phyloP scores from a whole-genome alignment of 2,113 vertebrate species.

The Salminus brasiliensis region DNA sequence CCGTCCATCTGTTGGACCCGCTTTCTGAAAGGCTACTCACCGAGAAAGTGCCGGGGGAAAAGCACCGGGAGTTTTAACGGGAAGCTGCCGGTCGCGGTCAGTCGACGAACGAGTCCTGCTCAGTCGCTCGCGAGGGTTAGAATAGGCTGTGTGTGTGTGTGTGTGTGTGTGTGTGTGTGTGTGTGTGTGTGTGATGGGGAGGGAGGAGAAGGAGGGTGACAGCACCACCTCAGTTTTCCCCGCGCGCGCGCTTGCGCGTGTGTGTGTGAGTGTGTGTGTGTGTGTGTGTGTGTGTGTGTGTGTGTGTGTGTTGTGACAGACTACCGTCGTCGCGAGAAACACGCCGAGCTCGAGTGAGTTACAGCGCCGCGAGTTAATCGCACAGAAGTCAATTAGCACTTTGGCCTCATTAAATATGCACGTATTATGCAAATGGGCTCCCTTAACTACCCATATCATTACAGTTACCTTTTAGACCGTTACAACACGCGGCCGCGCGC shows the following conservation, averaged over 20 bases:
- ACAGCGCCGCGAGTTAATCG: constrained; percentile 10
- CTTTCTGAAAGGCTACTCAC: not conserved
- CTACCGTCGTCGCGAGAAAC: not conserved
- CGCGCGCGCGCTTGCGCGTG: no score
- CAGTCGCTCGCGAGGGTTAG: not conserved
- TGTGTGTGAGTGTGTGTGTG: not conserved
- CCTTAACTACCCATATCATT: constrained; percentile 32
- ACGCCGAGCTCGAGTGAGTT: not conserved
- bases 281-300: not conserved
- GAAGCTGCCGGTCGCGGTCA: not conserved
- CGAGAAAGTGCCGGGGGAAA: not conserved
- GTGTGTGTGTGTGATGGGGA: not conserved
- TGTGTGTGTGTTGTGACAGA: not conserved
- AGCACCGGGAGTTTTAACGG: not conserved
- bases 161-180: not conserved
- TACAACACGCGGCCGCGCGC: not conserved
- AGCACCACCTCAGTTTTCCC: constrained; percentile 11
- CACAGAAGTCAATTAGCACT: constrained; percentile 13
- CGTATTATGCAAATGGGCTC: constrained; percentile 50
- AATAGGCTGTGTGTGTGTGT: not conserved
- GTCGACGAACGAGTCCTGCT: not conserved
- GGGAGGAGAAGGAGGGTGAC: not conserved
- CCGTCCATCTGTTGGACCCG: no score
- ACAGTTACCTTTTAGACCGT: constrained; percentile 46
- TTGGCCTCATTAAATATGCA: constrained; percentile 48